Evolutionary conservation across 1,140 invertebrate genomes (phyloP).

Genomic region (Magallana angulata): DNA sequence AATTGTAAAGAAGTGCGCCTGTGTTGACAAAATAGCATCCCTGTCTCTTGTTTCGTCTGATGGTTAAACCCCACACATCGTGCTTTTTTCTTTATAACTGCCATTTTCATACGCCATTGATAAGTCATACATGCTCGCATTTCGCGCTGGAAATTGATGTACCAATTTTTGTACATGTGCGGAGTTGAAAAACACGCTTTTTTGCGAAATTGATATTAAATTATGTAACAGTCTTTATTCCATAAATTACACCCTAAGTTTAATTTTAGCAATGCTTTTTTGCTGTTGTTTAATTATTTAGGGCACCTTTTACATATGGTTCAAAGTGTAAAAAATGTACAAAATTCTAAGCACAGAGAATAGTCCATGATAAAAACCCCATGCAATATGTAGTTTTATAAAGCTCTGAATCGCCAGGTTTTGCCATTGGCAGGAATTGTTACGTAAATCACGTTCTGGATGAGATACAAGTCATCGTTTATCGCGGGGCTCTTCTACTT

Average conservation of each 20-base stretch:
- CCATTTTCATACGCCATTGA: constrained; percentile 22
- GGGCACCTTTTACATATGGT: constrained; percentile 24
- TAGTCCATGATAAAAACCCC: constrained; percentile 24
- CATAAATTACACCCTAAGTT: constrained; percentile 3
- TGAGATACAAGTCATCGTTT: constrained; percentile 35
- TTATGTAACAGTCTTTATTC: constrained; percentile 19
- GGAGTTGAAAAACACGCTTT: constrained; percentile 33
- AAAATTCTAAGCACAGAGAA: constrained; percentile 1
- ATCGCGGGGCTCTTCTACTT: constrained; percentile 8
- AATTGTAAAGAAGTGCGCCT: background rate
- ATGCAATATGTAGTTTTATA: constrained; percentile 11
- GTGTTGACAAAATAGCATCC: constrained; percentile 14
- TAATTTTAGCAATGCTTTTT: constrained; percentile 26
- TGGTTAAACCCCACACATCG: constrained; percentile 4
- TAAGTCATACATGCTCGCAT: background rate
- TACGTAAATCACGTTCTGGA: constrained; percentile 30
- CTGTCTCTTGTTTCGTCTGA: background rate
- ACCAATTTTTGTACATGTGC: constrained; percentile 28
- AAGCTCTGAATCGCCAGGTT: background rate
- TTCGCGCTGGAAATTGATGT: background rate
- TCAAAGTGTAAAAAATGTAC: background rate
- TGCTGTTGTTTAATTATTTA: constrained; percentile 18
- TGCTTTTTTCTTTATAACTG: background rate
- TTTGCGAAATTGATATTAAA: constrained; percentile 33
- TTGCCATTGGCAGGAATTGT: constrained; percentile 28